phyloP scores from a whole-genome alignment of 2,888 invertebrate genomes.

The Zonitis immaculata region DNA sequence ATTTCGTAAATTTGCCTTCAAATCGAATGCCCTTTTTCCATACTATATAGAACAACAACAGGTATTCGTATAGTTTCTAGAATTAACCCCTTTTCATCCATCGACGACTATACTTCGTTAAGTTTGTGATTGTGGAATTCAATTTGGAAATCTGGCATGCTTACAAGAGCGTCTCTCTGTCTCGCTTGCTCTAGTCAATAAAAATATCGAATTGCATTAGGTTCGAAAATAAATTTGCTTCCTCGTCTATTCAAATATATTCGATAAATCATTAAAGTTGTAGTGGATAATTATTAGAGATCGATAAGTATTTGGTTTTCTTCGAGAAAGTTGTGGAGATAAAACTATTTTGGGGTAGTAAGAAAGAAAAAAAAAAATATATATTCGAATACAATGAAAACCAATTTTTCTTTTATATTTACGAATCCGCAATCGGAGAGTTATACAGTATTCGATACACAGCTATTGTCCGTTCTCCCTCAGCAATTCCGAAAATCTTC shows the following conservation, averaged over 20 bases:
- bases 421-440: constrained; percentile 12
- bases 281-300: neutral
- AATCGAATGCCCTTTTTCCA: too few relatives aligned
- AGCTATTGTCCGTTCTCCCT: constrained; percentile 13
- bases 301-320: neutral
- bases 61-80: too few relatives aligned
- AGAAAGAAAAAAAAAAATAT: constrained; percentile 9
- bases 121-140: neutral
- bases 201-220: too few relatives aligned
- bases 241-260: too few relatives aligned
- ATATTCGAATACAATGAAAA: constrained; percentile 14
- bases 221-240: too few relatives aligned
- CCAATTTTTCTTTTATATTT: constrained; percentile 19
- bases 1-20: neutral
- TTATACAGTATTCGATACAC: too few relatives aligned
- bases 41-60: too few relatives aligned
- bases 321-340: too few relatives aligned
- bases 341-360: too few relatives aligned
- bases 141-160: neutral
- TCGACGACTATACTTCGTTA: neutral
- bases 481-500: neutral
- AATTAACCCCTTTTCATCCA: neutral
- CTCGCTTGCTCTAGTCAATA: too few relatives aligned
- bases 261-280: neutral
- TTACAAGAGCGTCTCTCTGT: neutral